Evolutionary conservation across 2,888 invertebrate species (phyloP), one percentile per base, ranked within the genome.

Genomic region (Hirtodrosophila duncani): DNA sequence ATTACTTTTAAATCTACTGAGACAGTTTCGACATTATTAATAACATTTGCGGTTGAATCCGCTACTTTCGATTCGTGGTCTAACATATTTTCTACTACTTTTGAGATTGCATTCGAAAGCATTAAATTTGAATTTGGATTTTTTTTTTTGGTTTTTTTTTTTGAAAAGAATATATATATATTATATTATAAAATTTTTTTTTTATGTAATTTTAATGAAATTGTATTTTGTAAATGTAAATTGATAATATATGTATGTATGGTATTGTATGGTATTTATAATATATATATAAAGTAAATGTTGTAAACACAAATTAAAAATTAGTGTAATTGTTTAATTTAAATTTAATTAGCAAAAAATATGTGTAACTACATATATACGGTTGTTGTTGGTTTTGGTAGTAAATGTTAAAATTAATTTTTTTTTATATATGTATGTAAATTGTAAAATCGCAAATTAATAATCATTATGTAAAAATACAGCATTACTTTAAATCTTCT

Each of bases 381-480:
- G 34, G 46, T 44, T 43, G 43, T 52, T 48, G 34, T 39, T 53
- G 50, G 56, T 37, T 16, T 42, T 58, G n/a, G n/a, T n/a, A 6
- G 24, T 8, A 26, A 10, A 26, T 23, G 23, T 23, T 23, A n/a
- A n/a, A 26, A 26, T 26, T 26, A n/a, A n/a, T n/a, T 45, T 46
- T 57, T 37, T 52, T 24, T 55, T 9, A 33, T 29, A 24, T 64
- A 56, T 36, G 36, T 36, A 36, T 36, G 56, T 74, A 72, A 75
- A 67, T 67, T 71, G 65, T 75, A 80, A 75, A 80, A 77, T 75
- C 75, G 80, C 78, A 77, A 72, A 60, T 53, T 52, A 70, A 56
- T 52, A 58, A 58, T 57, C 58, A 56, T 57, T 34, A 37, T 49
- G n/a, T n/a, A n/a, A n/a, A n/a, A n/a, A n/a, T n/a, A n/a, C n/a